A percentile compares a stretch with the other conserved stretches of the same genome.
Evolutionary conservation across 2,113 vertebrate genomes (phyloP).

Genomic region (Fukomys damarensis): DNA sequence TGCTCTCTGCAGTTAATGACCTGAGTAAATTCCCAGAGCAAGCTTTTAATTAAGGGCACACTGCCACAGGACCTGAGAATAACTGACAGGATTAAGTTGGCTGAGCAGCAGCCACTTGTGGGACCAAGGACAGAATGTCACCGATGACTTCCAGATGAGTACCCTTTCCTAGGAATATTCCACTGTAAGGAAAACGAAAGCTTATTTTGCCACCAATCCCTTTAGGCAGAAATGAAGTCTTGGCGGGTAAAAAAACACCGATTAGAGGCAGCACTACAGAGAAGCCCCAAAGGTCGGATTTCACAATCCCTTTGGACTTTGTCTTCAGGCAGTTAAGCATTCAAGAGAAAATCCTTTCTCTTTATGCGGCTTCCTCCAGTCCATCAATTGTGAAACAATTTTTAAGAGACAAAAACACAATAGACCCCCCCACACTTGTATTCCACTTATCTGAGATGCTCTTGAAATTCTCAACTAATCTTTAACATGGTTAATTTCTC

Average conservation of each 20-base stretch:
- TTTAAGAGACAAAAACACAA: slow-evolving; percentile 66
- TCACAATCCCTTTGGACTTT: neutral
- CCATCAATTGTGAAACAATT: slow-evolving; percentile 61
- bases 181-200: slow-evolving; percentile 23
- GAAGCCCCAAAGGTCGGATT: slow-evolving; percentile 36
- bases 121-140: slow-evolving; percentile 17
- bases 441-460: slow-evolving; percentile 65
- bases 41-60: neutral
- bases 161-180: slow-evolving; percentile 9
- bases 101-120: neutral
- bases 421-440: neutral
- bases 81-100: neutral
- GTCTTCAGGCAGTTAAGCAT: slow-evolving; percentile 56
- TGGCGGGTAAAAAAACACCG: slow-evolving; percentile 59
- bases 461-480: slow-evolving; percentile 74
- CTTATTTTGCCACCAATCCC: slow-evolving; percentile 49
- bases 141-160: neutral
- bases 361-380: slow-evolving; percentile 47
- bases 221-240: slow-evolving; percentile 58
- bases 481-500: slow-evolving; percentile 68
- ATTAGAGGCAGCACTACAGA: slow-evolving; percentile 59
- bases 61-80: neutral
- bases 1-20: neutral
- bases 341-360: slow-evolving; percentile 73
- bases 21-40: neutral